Base-by-base conservation (phyloP, 30 jellyfish, hydroid and myxozoan species). In the Cassiopea andromeda region DNA sequence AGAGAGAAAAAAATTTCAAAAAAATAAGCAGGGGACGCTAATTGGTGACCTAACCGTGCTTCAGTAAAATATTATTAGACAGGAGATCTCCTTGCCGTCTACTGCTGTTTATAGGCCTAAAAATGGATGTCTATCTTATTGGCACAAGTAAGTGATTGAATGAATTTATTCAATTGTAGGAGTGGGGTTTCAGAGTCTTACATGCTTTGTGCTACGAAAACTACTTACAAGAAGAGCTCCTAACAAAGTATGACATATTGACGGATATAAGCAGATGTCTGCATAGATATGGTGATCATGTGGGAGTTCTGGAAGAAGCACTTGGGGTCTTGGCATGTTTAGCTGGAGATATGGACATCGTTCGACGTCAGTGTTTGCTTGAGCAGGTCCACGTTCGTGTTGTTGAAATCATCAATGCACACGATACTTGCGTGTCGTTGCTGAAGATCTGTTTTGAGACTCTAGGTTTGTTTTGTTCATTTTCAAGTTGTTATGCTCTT, bases 101-200 rank as follows among this genome's bases (percentile, higher is more conserved):
- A 27, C 38, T 27, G 38, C 38, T 27, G 38, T 27, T 27, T 27
- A 27, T 27, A 27, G 38, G 38, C 38, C 38, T 27, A 27, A 27
- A 27, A 27, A 27, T 27, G 38, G 38, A 27, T 27, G 38, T 27
- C 38, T 27, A 27, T 27, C 38, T 27, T 27, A 27, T 27, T 27
- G 38, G 38, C 38, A 27, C 38, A 27, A 27, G 38, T 27, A 27
- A 27, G 38, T 27, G 38, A 27, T 27, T 54, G 7, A 6, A 54
- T 54, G 64, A 10, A 54, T 54, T 54, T 73, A 16, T 61, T 81
- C 44, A 44, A 10, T 87, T 77, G 1, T 48, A 90, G 93, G 98
- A 89, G 48, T 94, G 97, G 96, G 98, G 98, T 7, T 94, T 81
- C 88, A 81, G 92, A 70, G 99, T 98, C 2, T 48, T 96, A 75